Conservation (phyloP, 2,113 vertebrate genomes). For the Leucosticte australis region DNA sequence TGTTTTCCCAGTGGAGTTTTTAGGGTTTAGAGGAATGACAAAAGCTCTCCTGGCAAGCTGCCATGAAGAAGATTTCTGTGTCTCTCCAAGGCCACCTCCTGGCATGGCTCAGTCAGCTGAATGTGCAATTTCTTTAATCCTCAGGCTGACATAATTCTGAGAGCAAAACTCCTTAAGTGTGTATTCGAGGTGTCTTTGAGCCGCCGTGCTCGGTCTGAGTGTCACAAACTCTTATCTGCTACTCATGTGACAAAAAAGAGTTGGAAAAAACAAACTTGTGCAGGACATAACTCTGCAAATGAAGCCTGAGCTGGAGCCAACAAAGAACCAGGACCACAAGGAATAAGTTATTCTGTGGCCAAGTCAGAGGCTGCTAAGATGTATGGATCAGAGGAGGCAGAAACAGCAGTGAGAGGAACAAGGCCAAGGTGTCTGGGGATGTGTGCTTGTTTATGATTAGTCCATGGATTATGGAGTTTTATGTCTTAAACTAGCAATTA, state of each 20-base stretch:
- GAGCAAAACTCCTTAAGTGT: neutral
- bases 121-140: neutral
- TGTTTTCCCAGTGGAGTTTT: neutral
- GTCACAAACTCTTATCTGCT: neutral
- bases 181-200: neutral
- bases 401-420: neutral
- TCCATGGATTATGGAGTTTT: neutral
- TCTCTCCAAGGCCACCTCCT: neutral
- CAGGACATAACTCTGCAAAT: neutral
- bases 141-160: neutral
- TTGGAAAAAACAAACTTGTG: neutral
- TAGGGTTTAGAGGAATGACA: neutral
- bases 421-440: neutral
- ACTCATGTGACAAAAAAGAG: neutral
- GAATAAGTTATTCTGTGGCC: neutral
- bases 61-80: neutral
- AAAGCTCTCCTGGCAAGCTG: neutral
- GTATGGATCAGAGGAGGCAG: neutral
- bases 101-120: neutral
- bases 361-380: neutral
- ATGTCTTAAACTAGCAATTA: neutral
- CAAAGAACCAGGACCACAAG: neutral
- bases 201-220: fast-evolving
- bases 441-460: neutral
- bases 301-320: neutral